Percentiles rank a stretch among this genome's conserved stretches.
These are phyloP conservation scores for Thamnophis sirtalis DNA, from an alignment of 2,113 vertebrate species.

Conservation along the genomic window DNA sequence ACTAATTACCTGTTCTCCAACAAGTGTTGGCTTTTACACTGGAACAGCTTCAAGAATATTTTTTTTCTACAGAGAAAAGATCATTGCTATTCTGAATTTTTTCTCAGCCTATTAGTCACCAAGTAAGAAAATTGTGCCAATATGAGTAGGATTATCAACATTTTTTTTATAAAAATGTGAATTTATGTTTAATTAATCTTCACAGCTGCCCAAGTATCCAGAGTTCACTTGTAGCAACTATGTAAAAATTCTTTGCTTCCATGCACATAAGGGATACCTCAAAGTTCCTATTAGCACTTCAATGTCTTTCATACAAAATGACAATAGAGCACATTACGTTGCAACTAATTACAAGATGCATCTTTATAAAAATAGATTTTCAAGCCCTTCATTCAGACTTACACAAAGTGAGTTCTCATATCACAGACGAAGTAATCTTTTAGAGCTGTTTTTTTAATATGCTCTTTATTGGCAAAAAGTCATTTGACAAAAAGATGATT, in stretches of 20 bases:
- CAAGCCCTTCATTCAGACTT: not conserved
- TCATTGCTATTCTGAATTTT: not conserved
- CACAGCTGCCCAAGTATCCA: not conserved
- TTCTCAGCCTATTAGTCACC: not conserved
- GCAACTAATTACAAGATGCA: not conserved
- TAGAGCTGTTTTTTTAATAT: not conserved
- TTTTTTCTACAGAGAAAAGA: not conserved
- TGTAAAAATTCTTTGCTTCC: not conserved
- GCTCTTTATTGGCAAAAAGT: not conserved
- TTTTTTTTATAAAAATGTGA: not conserved
- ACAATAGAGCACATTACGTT: not conserved
- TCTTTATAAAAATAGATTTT: not conserved
- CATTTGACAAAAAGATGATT: not conserved
- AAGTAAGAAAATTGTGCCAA: not conserved
- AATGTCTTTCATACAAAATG: not conserved
- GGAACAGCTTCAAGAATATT: not conserved
- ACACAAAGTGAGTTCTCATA: not conserved
- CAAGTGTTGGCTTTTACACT: not conserved
- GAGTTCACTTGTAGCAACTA: not conserved
- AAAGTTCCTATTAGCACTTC: not conserved
- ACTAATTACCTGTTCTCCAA: not conserved
- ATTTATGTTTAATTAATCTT: not conserved
- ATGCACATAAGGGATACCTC: not conserved
- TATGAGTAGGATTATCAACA: not conserved
- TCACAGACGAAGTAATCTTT: not conserved